A percentile compares a stretch with the other conserved stretches of the same genome.
These are phyloP conservation scores for Drosophila navojoa DNA, from an alignment of 1,140 invertebrate species.

Conservation along the genomic window DNA sequence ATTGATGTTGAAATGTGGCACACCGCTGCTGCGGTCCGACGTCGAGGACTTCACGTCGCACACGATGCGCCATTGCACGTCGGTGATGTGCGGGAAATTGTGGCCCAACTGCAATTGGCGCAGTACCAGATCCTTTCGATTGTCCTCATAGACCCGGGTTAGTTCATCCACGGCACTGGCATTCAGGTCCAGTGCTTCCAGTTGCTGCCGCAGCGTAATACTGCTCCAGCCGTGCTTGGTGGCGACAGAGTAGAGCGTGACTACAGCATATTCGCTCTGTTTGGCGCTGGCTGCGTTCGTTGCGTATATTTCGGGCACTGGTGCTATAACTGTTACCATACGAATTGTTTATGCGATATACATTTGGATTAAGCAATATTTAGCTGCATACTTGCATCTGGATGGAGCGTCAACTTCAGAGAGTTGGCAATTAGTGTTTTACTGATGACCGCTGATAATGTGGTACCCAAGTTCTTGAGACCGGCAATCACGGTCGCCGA, in stretches of 20 bases:
- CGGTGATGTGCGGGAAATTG: constrained; percentile 75
- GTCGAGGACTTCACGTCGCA: constrained; percentile 79
- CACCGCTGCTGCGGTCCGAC: constrained; percentile 64
- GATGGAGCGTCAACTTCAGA: constrained; percentile 74
- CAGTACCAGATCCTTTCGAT: constrained; percentile 64
- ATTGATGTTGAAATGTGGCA: constrained; percentile 70
- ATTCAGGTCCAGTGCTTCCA: constrained; percentile 55
- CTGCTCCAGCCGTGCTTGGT: constrained; percentile 69
- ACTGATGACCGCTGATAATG: constrained; percentile 54
- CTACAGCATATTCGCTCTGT: constrained; percentile 80
- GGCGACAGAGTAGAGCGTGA: constrained; percentile 68
- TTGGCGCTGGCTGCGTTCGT: constrained; percentile 70
- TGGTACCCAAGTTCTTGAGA: constrained; percentile 62
- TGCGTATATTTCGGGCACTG: constrained; percentile 80
- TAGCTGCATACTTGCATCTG: constrained; percentile 70
- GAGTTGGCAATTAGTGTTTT: constrained; percentile 74
- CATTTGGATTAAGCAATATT: background rate
- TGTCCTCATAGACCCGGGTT: constrained; percentile 68
- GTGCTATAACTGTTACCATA: constrained; percentile 61
- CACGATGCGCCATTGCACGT: constrained; percentile 79
- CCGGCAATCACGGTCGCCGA: constrained; percentile 73
- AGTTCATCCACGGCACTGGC: constrained; percentile 62
- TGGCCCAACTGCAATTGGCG: constrained; percentile 72
- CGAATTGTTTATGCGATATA: no score
- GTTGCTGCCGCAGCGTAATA: constrained; percentile 48